Conservation (phyloP, 2,888 invertebrate species). For the Mimas tiliae region DNA sequence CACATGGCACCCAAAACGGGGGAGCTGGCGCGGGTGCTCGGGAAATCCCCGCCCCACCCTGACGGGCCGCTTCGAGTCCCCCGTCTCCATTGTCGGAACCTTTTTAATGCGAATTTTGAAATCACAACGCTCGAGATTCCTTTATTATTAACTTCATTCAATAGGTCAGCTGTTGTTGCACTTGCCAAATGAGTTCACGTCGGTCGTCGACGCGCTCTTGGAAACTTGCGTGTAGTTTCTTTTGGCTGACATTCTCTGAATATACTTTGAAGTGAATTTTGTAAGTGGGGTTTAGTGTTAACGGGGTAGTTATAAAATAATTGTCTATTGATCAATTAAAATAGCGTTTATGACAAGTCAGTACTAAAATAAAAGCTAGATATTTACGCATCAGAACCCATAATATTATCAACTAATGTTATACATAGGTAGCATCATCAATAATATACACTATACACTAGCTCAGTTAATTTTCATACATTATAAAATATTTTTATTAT, state of each 20-base stretch:
- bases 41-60: constrained; percentile 29
- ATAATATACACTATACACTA: too few species aligned
- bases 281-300: not conserved
- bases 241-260: constrained; percentile 19
- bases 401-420: too few species aligned
- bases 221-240: constrained; percentile 16
- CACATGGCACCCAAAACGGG: constrained; percentile 49
- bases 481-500: too few species aligned
- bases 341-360: too few species aligned
- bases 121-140: constrained; percentile 46
- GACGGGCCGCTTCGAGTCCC: constrained; percentile 35
- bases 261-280: constrained; percentile 18
- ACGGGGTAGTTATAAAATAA: not conserved
- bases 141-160: constrained; percentile 43
- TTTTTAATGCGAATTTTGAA: constrained; percentile 55
- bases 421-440: too few species aligned
- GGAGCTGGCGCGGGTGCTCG: constrained; percentile 37
- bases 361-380: too few species aligned
- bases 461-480: too few species aligned
- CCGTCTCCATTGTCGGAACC: constrained; percentile 55
- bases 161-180: constrained; percentile 50
- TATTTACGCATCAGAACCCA: too few species aligned
- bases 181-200: constrained; percentile 34
- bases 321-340: too few species aligned
- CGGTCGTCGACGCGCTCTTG: constrained; percentile 9